Conservation (phyloP, 2,888 invertebrate genomes). For the Cataglyphis altisquamis region DNA sequence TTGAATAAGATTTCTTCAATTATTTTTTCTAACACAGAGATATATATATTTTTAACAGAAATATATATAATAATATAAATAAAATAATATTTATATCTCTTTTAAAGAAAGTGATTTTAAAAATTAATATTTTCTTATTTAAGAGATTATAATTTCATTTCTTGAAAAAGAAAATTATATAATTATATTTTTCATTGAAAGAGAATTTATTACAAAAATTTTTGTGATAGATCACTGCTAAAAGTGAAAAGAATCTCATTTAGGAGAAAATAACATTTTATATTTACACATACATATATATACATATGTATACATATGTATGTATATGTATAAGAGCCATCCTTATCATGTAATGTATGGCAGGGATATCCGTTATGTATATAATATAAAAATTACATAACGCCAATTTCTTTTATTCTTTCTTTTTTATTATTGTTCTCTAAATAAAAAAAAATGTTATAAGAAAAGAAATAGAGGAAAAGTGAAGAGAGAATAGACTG, state of each 20-base stretch:
- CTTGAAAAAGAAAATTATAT: background rate
- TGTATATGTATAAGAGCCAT: background rate
- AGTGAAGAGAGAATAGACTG: background rate
- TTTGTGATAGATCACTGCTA: background rate
- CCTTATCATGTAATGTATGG: background rate
- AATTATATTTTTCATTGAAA: background rate
- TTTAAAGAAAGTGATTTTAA: constrained; percentile 1
- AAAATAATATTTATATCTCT: background rate
- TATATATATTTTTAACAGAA: background rate
- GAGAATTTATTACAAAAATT: background rate
- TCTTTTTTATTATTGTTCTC: constrained; percentile 13
- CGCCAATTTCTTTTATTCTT: background rate
- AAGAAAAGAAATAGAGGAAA: background rate
- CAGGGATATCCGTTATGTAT: background rate
- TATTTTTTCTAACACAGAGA: background rate
- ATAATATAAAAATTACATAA: background rate
- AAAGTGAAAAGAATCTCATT: background rate
- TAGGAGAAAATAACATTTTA: background rate
- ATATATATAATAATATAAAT: background rate
- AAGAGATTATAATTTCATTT: constrained; percentile 12
- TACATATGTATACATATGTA: background rate
- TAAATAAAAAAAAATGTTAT: background rate
- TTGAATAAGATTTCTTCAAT: background rate
- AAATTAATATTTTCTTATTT: constrained; percentile 1
- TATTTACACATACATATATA: background rate